A percentile compares a stretch with the other conserved stretches of the same genome.
phyloP scores from a whole-genome alignment of 2,113 vertebrate species.

The Dinomys branickii region DNA sequence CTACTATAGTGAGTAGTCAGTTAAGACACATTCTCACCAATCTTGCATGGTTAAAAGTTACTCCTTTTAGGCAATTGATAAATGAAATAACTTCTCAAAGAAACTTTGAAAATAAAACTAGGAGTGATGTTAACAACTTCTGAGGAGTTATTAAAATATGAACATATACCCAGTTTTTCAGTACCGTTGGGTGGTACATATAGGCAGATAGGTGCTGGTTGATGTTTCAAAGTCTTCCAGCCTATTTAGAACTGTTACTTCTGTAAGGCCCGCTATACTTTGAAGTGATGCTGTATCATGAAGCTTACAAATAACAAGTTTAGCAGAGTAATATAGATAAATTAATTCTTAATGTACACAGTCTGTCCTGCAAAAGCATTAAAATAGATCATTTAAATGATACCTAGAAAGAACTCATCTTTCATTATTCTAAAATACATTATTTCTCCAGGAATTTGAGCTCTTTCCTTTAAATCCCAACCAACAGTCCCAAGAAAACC shows the following conservation, averaged over 20 bases:
- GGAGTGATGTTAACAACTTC: not conserved
- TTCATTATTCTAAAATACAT: not conserved
- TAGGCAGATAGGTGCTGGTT: not conserved
- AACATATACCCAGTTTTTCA: not conserved
- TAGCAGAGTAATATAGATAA: not conserved
- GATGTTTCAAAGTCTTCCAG: not conserved
- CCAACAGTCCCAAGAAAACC: not conserved
- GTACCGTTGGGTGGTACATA: no score
- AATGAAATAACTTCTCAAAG: not conserved
- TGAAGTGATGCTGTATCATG: not conserved
- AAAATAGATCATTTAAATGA: not conserved
- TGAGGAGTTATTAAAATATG: not conserved
- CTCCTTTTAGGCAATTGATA: not conserved
- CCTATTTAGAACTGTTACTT: not conserved
- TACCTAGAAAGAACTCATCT: not conserved
- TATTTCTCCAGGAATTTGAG: not conserved
- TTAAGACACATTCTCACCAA: not conserved
- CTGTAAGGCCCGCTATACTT: not conserved
- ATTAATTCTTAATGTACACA: not conserved
- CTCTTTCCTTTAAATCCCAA: not conserved
- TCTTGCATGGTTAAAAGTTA: not conserved
- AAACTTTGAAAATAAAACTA: not conserved
- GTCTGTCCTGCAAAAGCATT: not conserved
- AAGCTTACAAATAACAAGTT: not conserved
- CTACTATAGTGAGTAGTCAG: not conserved